Evolutionary conservation across 2,888 invertebrate species (phyloP).

Genomic region (Hymenopus coronatus): DNA sequence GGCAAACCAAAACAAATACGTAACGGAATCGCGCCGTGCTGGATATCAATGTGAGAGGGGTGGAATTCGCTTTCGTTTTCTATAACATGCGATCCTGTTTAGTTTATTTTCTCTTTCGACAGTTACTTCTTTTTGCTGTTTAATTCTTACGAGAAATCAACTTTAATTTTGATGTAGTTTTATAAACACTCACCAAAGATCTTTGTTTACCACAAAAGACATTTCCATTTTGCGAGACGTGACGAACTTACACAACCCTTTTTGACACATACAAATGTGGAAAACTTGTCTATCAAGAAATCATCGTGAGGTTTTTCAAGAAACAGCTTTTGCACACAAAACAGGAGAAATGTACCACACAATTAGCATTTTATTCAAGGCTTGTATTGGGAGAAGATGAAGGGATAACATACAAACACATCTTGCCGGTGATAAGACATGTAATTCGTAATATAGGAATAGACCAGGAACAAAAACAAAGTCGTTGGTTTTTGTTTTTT

Average conservation of each 20-base stretch:
- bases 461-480: background rate
- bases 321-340: background rate
- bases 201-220: background rate
- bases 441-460: background rate
- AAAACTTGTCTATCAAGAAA: too few species aligned
- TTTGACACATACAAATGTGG: background rate
- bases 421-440: background rate
- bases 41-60: background rate
- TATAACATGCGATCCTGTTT: background rate
- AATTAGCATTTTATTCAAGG: background rate
- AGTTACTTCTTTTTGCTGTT: background rate
- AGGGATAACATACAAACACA: background rate
- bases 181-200: background rate
- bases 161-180: background rate
- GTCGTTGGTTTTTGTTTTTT: background rate
- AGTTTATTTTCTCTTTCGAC: background rate
- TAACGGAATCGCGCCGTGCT: background rate
- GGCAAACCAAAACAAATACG: background rate
- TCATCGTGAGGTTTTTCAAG: too few species aligned
- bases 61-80: background rate
- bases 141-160: background rate
- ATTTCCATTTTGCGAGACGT: background rate
- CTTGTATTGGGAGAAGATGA: background rate
- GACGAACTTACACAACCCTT: background rate
- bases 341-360: background rate